phyloP scores from a whole-genome alignment of 2,888 invertebrate species.

The Leucophenga maculata region DNA sequence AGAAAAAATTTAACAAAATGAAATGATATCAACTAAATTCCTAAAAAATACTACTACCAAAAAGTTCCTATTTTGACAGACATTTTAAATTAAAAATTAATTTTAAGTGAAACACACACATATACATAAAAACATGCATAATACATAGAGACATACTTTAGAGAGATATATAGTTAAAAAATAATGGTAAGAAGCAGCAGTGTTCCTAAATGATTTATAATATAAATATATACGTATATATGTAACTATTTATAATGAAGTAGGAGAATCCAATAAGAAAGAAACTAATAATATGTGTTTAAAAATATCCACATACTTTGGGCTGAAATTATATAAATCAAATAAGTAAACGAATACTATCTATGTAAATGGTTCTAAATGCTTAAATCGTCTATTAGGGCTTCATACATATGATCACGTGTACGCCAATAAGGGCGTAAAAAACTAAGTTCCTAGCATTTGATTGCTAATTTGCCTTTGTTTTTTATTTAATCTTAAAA shows the following conservation, averaged over 20 bases:
- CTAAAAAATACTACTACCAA: conserved; percentile 39
- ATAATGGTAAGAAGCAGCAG: conserved; percentile 38
- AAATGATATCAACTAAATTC: conserved; percentile 34
- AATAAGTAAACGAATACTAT: no score
- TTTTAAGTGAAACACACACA: conserved; percentile 1
- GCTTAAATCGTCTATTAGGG: no score
- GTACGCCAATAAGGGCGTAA: not conserved
- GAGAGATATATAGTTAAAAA: conserved; percentile 6
- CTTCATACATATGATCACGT: conserved; percentile 25
- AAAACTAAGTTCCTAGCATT: conserved; percentile 64
- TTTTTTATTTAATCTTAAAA: conserved; percentile 48
- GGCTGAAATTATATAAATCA: no score
- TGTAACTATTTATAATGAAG: not conserved
- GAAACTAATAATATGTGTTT: no score
- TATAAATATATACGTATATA: conserved; percentile 31
- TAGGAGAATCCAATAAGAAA: no score
- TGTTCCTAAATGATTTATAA: conserved; percentile 60
- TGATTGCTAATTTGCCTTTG: conserved; percentile 59
- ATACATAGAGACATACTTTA: not conserved
- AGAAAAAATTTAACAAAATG: conserved; percentile 15
- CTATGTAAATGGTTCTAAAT: no score
- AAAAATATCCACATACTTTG: no score
- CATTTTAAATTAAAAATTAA: conserved; percentile 45
- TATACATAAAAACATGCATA: not conserved
- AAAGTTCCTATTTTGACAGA: conserved; percentile 64